A percentile compares a stretch with the other conserved stretches of the same genome.
Conservation (phyloP, 1,140 invertebrate species). For the Meteorus sp. region DNA sequence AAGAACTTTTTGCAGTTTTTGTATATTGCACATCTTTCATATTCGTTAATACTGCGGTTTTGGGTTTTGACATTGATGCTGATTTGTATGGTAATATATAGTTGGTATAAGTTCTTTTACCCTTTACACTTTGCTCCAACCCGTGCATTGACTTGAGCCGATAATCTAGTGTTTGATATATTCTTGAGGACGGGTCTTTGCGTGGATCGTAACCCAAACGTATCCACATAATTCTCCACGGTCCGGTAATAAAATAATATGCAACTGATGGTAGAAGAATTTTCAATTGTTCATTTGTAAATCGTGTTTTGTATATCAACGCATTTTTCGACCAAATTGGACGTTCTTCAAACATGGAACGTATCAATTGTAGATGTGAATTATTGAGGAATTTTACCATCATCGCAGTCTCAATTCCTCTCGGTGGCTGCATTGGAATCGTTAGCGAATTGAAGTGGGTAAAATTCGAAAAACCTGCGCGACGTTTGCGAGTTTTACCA, state of each 20-base stretch:
- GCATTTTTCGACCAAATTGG: constrained; percentile 86
- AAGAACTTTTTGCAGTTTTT: constrained; percentile 44
- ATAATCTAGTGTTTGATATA: constrained; percentile 87
- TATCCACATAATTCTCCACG: constrained; percentile 86
- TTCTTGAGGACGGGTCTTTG: constrained; percentile 73
- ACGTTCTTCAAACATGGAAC: constrained; percentile 72
- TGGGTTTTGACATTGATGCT: constrained; percentile 47
- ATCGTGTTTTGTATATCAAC: constrained; percentile 67
- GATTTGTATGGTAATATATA: constrained; percentile 62
- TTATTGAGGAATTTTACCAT: constrained; percentile 58
- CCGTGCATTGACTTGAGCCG: constrained; percentile 71
- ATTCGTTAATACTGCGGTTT: constrained; percentile 50
- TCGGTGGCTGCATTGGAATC: constrained; percentile 60
- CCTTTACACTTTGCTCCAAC: constrained; percentile 59
- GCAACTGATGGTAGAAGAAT: constrained; percentile 78
- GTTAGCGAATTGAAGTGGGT: constrained; percentile 60
- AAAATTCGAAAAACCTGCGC: constrained; percentile 62
- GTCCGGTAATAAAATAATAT: constrained; percentile 84
- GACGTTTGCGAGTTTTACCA: constrained; percentile 60
- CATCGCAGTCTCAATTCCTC: constrained; percentile 57
- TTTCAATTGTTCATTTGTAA: constrained; percentile 69
- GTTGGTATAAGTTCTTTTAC: constrained; percentile 61
- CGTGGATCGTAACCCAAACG: constrained; percentile 85
- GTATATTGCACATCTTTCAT: constrained; percentile 36
- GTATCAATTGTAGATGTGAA: constrained; percentile 56